phyloP scores from a whole-genome alignment of 2,888 invertebrate genomes.

The Yponomeuta malinellus region DNA sequence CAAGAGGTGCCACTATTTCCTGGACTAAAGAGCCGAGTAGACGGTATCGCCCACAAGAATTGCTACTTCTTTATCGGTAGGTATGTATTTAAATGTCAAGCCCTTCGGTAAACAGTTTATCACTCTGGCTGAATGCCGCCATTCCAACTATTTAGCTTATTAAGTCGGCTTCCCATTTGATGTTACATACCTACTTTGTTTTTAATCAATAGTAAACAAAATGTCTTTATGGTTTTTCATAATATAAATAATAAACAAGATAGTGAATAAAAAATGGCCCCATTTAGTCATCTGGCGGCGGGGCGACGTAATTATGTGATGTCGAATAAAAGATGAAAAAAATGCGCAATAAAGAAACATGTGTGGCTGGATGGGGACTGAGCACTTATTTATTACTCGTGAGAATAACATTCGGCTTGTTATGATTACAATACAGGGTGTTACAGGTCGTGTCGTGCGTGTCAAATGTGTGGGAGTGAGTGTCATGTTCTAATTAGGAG shows the following conservation, averaged over 20 bases:
- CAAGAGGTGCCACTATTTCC: no score
- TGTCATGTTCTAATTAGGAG: slow-evolving; percentile 29
- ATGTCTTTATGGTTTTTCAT: background rate
- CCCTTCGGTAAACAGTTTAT: background rate
- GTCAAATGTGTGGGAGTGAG: slow-evolving; percentile 25
- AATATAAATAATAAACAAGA: slow-evolving; percentile 11
- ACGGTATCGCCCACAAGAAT: background rate
- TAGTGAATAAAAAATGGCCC: slow-evolving; percentile 7
- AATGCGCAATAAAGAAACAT: slow-evolving; percentile 63
- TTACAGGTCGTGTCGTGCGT: no score
- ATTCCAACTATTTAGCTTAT: background rate
- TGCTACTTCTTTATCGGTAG: background rate
- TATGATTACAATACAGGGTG: background rate
- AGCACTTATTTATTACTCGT: slow-evolving; percentile 35
- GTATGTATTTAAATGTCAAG: background rate
- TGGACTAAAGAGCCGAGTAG: background rate
- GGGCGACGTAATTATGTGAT: slow-evolving; percentile 3
- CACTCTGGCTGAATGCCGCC: background rate
- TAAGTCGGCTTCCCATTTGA: background rate
- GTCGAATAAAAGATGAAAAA: slow-evolving; percentile 34
- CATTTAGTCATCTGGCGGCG: slow-evolving; percentile 12
- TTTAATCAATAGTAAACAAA: slow-evolving; percentile 11
- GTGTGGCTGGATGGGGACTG: slow-evolving; percentile 42
- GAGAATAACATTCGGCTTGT: slow-evolving; percentile 41
- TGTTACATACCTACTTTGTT: background rate